Evolutionary conservation across 2,113 vertebrate genomes (phyloP), one percentile per base, ranked within the genome.

Genomic region (Poecile atricapillus): DNA sequence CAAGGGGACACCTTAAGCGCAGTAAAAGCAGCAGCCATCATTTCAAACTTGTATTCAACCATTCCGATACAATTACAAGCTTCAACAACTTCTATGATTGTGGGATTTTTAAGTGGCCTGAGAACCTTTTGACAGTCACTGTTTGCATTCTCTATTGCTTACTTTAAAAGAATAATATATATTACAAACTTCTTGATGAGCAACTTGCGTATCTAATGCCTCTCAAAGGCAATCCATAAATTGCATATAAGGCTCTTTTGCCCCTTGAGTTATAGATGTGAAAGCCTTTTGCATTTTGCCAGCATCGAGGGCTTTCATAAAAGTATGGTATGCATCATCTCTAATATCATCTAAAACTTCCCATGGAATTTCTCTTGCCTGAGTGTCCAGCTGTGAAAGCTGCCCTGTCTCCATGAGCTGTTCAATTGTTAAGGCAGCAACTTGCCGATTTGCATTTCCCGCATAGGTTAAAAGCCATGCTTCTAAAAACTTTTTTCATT

Each of bases 31-130:
- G n/a, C 25, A 37, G 9, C 19, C 25, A 16, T 69, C 20, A 25
- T 28, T 69, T 69, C 25, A 69, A 37, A 50, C 33, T 37, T 50
- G 25, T 50, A n/a, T 19, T 69, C 5, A 2, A 11, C 25, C 3
- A 3, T 69, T 7, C 46, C 4, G 0, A 35, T 21, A 49, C 1
- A 1, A 8, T 37, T 50, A 10, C 46, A 69, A 5, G 13, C 24
- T 69, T 37, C 67, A 69, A 37, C 2, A 13, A 39, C 52, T 70
- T 52, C 27, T 70, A 23, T 9, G 52, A 30, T 13, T 70, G 19
- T 50, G 25, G 27, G 10, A 37, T 37, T 69, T 49, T 49, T 35
- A 68, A 47, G 44, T 68, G 44, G 44, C 33, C 16, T n/a, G 24
- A 65, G 63, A 46, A 46, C 43, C 10, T 65, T 33, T 65, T 65